A percentile compares a stretch with the other conserved stretches of the same genome.
Evolutionary conservation across 2,113 vertebrate species (phyloP).

Genomic region (Maccullochella peelii): DNA sequence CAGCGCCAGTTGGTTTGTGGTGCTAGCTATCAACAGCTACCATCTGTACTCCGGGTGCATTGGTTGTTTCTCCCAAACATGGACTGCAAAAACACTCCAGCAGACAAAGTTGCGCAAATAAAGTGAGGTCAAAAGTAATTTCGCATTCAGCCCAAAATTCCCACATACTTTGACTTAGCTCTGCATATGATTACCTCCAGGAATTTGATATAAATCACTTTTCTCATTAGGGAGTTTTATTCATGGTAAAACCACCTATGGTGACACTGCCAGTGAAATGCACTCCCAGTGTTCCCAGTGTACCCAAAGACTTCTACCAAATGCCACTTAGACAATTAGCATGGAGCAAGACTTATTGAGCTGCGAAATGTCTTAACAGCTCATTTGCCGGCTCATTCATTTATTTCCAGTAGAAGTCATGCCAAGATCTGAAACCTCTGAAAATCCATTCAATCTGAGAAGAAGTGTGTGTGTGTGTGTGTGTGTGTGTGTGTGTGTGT

Average conservation of each 20-base stretch:
- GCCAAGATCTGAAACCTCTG: constrained; percentile 43
- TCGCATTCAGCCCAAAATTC: neutral
- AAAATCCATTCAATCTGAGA: constrained; percentile 21
- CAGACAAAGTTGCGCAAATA: neutral
- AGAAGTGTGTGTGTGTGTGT: constrained; percentile 13
- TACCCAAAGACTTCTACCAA: constrained; percentile 7
- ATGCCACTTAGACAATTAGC: constrained; percentile 42
- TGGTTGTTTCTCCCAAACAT: neutral
- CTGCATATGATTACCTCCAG: neutral
- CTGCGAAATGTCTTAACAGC: constrained; percentile 17
- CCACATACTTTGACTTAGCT: neutral
- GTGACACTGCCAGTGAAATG: neutral
- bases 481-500: constrained; percentile 26
- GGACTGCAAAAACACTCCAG: neutral
- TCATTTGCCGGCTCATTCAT: constrained; percentile 37
- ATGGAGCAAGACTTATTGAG: neutral
- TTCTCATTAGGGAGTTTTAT: neutral
- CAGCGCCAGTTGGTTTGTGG: neutral
- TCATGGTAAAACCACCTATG: neutral
- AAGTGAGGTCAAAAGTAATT: neutral
- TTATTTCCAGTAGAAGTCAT: constrained; percentile 33
- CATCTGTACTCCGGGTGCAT: neutral
- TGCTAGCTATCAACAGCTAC: neutral
- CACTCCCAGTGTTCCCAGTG: neutral
- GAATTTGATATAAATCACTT: neutral